Evolutionary conservation across 1,140 invertebrate species (phyloP).

Genomic region (Pollicipes pollicipes): DNA sequence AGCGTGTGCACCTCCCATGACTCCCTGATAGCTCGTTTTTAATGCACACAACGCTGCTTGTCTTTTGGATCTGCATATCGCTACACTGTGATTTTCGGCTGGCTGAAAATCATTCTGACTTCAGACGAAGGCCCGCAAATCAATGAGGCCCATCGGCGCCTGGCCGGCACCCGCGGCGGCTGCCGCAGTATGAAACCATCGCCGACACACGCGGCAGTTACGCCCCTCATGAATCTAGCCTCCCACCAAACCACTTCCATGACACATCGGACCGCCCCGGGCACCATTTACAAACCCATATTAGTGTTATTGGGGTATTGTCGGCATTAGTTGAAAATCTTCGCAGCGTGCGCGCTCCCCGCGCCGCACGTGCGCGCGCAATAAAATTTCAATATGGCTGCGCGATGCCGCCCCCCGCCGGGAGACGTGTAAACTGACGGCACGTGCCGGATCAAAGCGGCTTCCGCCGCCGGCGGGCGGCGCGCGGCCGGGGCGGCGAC

Average conservation of each 20-base stretch:
- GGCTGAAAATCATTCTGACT: too few relatives aligned
- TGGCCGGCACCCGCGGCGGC: neutral
- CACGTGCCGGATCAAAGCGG: neutral
- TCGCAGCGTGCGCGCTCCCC: neutral
- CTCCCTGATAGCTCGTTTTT: too few relatives aligned
- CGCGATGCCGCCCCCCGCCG: too few relatives aligned
- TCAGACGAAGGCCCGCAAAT: too few relatives aligned
- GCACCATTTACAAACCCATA: neutral
- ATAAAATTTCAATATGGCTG: conserved; percentile 2
- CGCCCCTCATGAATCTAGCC: neutral
- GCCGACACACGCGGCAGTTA: neutral
- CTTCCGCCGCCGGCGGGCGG: neutral
- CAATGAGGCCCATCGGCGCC: neutral
- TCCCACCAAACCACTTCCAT: neutral
- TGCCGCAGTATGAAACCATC: too few relatives aligned
- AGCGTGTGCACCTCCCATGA: too few relatives aligned
- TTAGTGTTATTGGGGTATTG: neutral
- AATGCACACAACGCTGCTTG: too few relatives aligned
- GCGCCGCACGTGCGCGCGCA: neutral
- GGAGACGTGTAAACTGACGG: neutral
- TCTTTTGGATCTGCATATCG: too few relatives aligned
- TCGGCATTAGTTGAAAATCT: neutral
- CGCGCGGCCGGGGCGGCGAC: neutral
- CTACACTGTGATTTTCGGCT: too few relatives aligned
- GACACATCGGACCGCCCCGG: neutral